Conservation (phyloP, 2,113 vertebrate species). For the Nothocercus julius region DNA sequence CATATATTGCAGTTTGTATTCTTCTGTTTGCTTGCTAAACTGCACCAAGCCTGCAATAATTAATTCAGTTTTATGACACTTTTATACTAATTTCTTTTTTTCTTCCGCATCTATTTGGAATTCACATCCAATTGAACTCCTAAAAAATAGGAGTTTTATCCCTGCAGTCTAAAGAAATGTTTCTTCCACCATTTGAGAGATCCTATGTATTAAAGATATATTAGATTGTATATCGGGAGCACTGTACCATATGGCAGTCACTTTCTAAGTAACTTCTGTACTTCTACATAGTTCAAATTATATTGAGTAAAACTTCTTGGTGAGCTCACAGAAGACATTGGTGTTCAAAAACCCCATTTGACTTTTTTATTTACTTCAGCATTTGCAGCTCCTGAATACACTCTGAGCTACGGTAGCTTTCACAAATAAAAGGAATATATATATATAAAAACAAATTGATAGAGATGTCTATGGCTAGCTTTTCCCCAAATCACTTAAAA, state of each 20-base stretch:
- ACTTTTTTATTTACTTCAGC: not conserved
- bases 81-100: not conserved
- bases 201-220: not conserved
- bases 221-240: not conserved
- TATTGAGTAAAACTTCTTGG: not conserved
- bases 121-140: not conserved
- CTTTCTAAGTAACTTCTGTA: not conserved
- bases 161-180: not conserved
- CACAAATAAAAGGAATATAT: no score
- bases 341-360: not conserved
- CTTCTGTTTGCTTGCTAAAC: not conserved
- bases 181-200: not conserved
- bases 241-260: not conserved
- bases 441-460: not conserved
- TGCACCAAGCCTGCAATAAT: not conserved
- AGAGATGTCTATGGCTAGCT: not conserved
- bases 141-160: not conserved
- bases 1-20: fast-evolving
- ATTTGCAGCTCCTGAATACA: not conserved
- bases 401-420: not conserved
- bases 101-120: not conserved
- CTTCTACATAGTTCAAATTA: not conserved
- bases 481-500: not conserved
- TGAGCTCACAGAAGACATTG: not conserved
- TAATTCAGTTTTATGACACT: not conserved